Base-by-base conservation (phyloP, 2,797 vertebrate species). In the Psittacula derbiana region DNA sequence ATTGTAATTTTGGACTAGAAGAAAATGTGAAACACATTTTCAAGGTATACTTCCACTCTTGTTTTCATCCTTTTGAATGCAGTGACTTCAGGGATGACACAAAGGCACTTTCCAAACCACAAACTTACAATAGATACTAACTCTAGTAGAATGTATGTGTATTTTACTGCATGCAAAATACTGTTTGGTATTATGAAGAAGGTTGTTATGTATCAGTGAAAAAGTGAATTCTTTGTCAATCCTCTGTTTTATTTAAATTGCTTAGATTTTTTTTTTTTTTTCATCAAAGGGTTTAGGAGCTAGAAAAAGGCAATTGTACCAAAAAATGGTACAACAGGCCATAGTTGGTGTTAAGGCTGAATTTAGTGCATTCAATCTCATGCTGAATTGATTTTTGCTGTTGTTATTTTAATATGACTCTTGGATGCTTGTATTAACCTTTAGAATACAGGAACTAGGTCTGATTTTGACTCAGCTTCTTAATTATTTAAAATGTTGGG, bases 1-100 rank as follows among this genome's bases (percentile, higher is more conserved):
- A 86, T 95, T 94, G 92, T 86, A 62, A 92, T 90, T 94, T 86
- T 57, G 79, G 46, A 86, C 65, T 86, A 41, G 67, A 70, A 67
- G 71, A 80, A 86, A 80, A 76, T 0, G 2, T 87, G 91, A 80
- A 94, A 90, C 12, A n/a, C 49, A 58, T 88, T 76, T 89, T 79
- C 74, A 86, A 95, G 69, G 61, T 93, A 40, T 50, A 82, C 70
- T 81, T 76, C 78, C 31, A 75, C 60, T 81, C 38, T 52, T 58
- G 18, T 85, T 92, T 95, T 88, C 7, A 8, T 76, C 36, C n/a
- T 70, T 90, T 87, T 89, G 74, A 89, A 71, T 88, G 20, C 31
- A 23, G 0, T 57, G 66, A 40, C 57, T 91, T 92, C 41, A 64
- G 57, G 36, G 30, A 50, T 83, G 64, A 31, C 70, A 90, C 36